Evolutionary conservation across 2,797 vertebrate species (phyloP).

Genomic region (Platalea minor): DNA sequence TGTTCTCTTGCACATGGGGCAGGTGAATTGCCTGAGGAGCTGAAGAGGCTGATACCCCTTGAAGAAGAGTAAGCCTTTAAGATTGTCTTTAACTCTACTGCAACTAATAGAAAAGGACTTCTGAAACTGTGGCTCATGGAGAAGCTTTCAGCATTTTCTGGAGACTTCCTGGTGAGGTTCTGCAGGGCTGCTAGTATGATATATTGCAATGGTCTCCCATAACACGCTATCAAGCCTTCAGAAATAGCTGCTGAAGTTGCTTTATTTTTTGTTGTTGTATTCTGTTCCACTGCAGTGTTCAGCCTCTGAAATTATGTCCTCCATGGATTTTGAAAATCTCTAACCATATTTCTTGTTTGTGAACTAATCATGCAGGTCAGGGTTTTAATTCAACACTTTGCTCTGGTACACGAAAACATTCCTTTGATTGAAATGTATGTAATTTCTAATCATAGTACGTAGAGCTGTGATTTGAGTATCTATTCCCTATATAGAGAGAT

Average conservation of each 20-base stretch:
- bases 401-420: neutral
- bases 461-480: neutral
- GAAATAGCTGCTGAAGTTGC: neutral
- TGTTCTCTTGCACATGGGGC: neutral
- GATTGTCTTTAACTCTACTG: neutral
- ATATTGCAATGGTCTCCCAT: neutral
- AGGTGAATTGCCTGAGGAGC: neutral
- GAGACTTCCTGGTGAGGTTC: neutral
- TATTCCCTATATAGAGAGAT: neutral
- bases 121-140: neutral
- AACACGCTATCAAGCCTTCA: neutral
- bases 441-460: neutral
- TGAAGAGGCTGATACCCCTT: neutral
- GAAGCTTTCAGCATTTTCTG: neutral
- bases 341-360: neutral
- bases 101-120: neutral
- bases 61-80: neutral
- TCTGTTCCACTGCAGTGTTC: neutral
- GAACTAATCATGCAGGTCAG: neutral
- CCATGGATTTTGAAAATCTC: neutral
- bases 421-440: neutral
- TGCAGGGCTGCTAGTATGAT: neutral
- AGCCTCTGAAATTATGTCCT: neutral
- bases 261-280: neutral
- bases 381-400: neutral